A percentile compares a stretch with the other conserved stretches of the same genome.
These are phyloP conservation scores for Eupithecia dodoneata DNA, from an alignment of 2,888 invertebrate genomes.

Conservation along the genomic window DNA sequence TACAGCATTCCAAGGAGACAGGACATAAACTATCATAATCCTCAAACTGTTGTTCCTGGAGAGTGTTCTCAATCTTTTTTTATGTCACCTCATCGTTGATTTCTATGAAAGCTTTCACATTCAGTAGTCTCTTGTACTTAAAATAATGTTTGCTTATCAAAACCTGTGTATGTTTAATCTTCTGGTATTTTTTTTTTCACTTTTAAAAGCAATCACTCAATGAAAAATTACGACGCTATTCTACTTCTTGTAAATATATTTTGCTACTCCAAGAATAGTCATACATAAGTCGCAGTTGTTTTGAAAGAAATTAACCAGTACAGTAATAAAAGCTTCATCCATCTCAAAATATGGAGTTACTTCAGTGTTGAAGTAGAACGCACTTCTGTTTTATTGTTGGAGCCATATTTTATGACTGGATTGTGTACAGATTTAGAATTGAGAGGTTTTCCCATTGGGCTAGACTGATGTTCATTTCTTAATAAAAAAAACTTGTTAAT, in stretches of 20 bases:
- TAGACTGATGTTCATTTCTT: slow-evolving; percentile 38
- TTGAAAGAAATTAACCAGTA: slow-evolving; percentile 67
- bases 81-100: background rate
- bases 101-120: background rate
- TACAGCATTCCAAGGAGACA: slow-evolving; percentile 10
- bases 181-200: background rate
- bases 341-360: slow-evolving; percentile 77
- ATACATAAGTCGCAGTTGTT: slow-evolving; percentile 41
- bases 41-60: background rate
- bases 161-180: background rate
- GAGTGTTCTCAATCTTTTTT: background rate
- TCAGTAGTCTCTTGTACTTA: background rate
- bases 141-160: background rate
- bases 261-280: slow-evolving; percentile 18
- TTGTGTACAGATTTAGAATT: slow-evolving; percentile 81
- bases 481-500: background rate
- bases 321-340: slow-evolving; percentile 72
- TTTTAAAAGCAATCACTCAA: background rate
- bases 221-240: background rate
- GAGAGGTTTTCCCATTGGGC: slow-evolving; percentile 46
- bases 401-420: slow-evolving; percentile 83
- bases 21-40: background rate
- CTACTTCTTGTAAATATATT: slow-evolving; percentile 13
- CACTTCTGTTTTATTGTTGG: slow-evolving; percentile 84
- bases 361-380: slow-evolving; percentile 74